Evolutionary conservation across 1,140 invertebrate genomes (phyloP), one percentile per base, ranked within the genome.

Genomic region (Helicoverpa zea): DNA sequence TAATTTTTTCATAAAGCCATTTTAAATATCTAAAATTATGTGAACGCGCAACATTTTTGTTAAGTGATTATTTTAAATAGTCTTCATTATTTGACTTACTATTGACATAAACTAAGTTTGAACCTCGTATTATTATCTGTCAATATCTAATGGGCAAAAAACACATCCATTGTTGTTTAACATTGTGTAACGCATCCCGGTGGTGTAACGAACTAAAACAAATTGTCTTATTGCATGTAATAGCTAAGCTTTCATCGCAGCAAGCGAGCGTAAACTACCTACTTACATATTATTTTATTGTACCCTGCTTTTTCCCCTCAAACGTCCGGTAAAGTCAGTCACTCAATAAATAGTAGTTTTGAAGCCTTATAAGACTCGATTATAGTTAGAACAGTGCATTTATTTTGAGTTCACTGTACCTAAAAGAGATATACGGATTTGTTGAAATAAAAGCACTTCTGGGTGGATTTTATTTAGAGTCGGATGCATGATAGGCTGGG

Each of bases 141-240:
- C 35, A 43, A 43, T 43, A 43, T 43, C 4, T 43, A 43, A 9
- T 30, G 23, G 10, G 59, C 11, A 63, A 35, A 63, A 58, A 58
- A 11, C n/a, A 16, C 3, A 18, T 10, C 54, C 9, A 11, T 23
- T 11, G 54, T 3, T 13, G 23, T 14, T 30, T 61, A 14, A 14
- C 10, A 68, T 23, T 49, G 16, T 51, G 12, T 23, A 52, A 12
- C 13, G 49, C 35, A 64, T 7, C 47, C 18, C 18, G 16, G 68
- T 54, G 49, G 49, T 30, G 49, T 72, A 72, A 54, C 68, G 49
- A 72, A 72, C 18, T 72, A 72, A 23, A 29, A 49, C 54, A 75
- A 75, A 75, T 75, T 75, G 73, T 75, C 54, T 75, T 75, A 75
- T 61, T 49, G 58, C 56, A 61, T 61, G 35, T 75, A 75, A 75